Evolutionary conservation across 1,140 invertebrate genomes (phyloP).

Genomic region (Neodiprion lecontei): DNA sequence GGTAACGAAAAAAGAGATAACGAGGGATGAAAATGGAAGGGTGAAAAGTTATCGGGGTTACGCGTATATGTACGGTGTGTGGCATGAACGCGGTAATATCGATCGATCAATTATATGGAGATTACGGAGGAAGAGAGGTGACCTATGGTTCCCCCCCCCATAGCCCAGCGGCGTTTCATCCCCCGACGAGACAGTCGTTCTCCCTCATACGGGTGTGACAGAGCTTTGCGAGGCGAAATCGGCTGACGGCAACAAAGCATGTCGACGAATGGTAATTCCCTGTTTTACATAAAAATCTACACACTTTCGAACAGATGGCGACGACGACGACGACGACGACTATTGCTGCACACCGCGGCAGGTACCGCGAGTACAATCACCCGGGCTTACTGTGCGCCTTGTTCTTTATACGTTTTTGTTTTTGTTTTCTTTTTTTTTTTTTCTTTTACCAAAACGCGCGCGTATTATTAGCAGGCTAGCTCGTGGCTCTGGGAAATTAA

Average conservation of each 20-base stretch:
- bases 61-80: too few relatives aligned
- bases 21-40: too few relatives aligned
- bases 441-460: too few relatives aligned
- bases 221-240: slow-evolving; percentile 32
- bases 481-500: too few relatives aligned
- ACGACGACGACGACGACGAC: neutral
- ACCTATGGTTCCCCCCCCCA: neutral
- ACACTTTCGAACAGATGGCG: slow-evolving; percentile 19
- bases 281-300: slow-evolving; percentile 39
- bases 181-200: neutral
- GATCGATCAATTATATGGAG: slow-evolving; percentile 5
- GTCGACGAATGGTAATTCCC: slow-evolving; percentile 34
- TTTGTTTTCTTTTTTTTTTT: too few relatives aligned
- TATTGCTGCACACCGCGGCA: neutral
- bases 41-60: too few relatives aligned
- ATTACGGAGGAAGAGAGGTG: neutral
- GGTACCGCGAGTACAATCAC: too few relatives aligned
- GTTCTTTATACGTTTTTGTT: too few relatives aligned
- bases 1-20: too few relatives aligned
- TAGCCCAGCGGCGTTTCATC: neutral
- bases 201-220: neutral
- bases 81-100: too few relatives aligned
- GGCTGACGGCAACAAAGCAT: slow-evolving; percentile 39
- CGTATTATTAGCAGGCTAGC: too few relatives aligned
- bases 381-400: too few relatives aligned